Conservation (phyloP, 2,888 invertebrate species). For the Brachynemurus nebulosus region DNA sequence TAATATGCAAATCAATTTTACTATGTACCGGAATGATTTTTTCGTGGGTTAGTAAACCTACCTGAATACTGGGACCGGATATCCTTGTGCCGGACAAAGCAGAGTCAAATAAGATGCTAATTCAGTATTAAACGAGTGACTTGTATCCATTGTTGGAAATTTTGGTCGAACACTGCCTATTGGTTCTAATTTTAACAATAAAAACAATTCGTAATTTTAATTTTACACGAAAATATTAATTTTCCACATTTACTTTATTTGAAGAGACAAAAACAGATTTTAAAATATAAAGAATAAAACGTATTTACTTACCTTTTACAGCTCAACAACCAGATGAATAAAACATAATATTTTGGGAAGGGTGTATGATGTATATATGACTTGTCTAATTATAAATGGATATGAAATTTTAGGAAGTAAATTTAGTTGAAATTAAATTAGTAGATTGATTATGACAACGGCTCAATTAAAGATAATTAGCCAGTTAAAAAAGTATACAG, state of each 20-base stretch:
- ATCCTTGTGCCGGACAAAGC: conserved; percentile 56
- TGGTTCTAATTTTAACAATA: conserved; percentile 37
- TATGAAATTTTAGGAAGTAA: background rate
- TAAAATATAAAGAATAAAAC: background rate
- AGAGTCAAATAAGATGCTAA: conserved; percentile 38
- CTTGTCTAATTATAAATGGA: background rate
- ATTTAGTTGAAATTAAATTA: background rate
- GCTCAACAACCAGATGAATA: too few relatives aligned
- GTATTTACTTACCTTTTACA: background rate
- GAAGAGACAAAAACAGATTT: background rate
- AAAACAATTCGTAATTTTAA: background rate
- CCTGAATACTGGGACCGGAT: conserved; percentile 49
- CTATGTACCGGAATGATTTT: too few relatives aligned
- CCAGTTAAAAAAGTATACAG: too few relatives aligned
- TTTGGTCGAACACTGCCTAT: conserved; percentile 52
- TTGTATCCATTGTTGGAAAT: conserved; percentile 26
- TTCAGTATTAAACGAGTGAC: conserved; percentile 7
- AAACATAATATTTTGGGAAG: background rate
- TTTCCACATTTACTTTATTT: background rate
- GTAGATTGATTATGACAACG: too few relatives aligned
- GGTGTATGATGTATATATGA: background rate
- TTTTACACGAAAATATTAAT: background rate
- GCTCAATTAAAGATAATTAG: too few relatives aligned
- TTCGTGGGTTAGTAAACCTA: conserved; percentile 26
- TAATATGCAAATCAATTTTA: too few relatives aligned